Conservation (phyloP, 2,888 invertebrate species). For the Archips crataeganus region DNA sequence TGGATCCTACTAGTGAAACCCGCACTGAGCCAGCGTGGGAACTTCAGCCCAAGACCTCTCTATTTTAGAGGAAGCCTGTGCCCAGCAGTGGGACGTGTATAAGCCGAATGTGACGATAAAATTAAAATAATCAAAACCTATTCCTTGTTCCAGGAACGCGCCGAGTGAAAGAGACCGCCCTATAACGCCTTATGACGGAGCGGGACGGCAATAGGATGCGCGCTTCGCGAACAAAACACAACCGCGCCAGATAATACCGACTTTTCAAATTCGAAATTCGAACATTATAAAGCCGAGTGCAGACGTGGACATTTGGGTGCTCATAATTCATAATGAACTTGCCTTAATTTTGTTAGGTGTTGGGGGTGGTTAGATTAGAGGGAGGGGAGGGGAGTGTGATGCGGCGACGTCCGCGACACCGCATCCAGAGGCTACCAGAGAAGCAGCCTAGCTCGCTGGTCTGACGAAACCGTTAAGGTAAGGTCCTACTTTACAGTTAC, state of each 20-base stretch:
- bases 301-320: constrained; percentile 57
- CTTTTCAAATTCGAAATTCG: constrained; percentile 61
- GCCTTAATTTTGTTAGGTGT: constrained; percentile 57
- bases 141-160: constrained; percentile 75
- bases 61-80: no score
- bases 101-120: no score
- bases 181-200: constrained; percentile 81
- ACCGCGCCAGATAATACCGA: constrained; percentile 75
- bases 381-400: constrained; percentile 63
- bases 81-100: no score
- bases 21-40: no score
- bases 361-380: constrained; percentile 26
- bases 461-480: constrained; percentile 82
- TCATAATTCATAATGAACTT: constrained; percentile 62
- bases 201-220: constrained; percentile 75
- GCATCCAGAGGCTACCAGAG: constrained; percentile 56
- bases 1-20: no score
- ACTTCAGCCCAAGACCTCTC: no score
- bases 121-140: constrained; percentile 46
- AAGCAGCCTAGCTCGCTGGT: constrained; percentile 65
- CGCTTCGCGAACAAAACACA: constrained; percentile 68
- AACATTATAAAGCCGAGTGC: constrained; percentile 53
- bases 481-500: constrained; percentile 31
- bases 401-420: constrained; percentile 70
- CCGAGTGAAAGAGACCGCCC: constrained; percentile 66